Percentiles rank a stretch among this genome's conserved stretches.
Conservation (phyloP, 1,140 invertebrate genomes). For the Drosophila tropicalis region DNA sequence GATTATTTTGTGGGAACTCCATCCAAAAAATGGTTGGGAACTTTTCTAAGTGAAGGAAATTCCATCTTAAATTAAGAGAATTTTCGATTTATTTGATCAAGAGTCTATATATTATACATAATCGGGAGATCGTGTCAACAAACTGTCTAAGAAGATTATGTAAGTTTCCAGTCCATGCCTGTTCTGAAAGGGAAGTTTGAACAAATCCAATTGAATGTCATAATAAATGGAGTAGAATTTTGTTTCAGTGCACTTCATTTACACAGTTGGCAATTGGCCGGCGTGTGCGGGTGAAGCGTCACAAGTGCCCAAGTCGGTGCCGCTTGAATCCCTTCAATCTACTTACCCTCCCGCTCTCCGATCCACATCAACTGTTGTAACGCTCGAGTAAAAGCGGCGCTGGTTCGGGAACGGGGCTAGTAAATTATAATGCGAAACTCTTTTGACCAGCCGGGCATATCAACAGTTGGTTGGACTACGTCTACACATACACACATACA, state of each 20-base stretch:
- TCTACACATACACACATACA: no score
- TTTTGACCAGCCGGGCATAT: slow-evolving; percentile 75
- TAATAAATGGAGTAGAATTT: neutral
- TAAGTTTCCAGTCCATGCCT: no score
- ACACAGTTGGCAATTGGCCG: slow-evolving; percentile 54
- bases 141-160: no score
- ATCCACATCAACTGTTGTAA: slow-evolving; percentile 31
- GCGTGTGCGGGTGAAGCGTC: slow-evolving; percentile 53
- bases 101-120: no score
- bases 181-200: no score
- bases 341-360: neutral
- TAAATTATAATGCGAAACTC: slow-evolving; percentile 76
- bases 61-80: no score
- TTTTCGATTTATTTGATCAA: no score
- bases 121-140: no score
- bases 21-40: no score
- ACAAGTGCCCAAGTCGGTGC: slow-evolving; percentile 62
- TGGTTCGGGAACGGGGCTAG: slow-evolving; percentile 22
- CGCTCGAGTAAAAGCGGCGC: slow-evolving; percentile 66
- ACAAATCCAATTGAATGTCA: no score
- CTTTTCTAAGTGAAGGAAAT: no score
- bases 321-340: neutral
- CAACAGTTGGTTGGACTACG: slow-evolving; percentile 68
- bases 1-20: no score
- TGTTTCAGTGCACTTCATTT: slow-evolving; percentile 38